Percentiles rank a stretch among this genome's conserved stretches.
Conservation (phyloP, 2,888 invertebrate genomes). For the Prionchulus punctatus region DNA sequence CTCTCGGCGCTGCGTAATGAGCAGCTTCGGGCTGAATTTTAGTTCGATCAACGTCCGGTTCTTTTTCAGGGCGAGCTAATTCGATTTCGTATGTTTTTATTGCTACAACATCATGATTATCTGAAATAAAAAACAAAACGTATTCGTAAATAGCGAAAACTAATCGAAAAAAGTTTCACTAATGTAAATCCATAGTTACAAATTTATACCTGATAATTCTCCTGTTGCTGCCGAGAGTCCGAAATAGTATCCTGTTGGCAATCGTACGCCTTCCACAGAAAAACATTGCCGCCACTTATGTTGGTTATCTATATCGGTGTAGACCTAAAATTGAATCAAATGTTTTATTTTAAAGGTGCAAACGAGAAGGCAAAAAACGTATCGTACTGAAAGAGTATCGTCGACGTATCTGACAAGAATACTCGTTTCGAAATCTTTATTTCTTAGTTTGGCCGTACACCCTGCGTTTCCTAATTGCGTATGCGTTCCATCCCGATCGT, state of each 20-base stretch:
- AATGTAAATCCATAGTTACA: constrained; percentile 1
- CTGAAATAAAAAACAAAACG: too few relatives aligned
- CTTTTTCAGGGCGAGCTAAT: constrained; percentile 40
- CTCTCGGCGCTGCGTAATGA: constrained; percentile 72
- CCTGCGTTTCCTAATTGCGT: constrained; percentile 70
- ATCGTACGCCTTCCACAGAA: constrained; percentile 62
- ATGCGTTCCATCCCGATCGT: constrained; percentile 93
- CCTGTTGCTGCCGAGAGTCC: constrained; percentile 91
- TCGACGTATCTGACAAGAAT: constrained; percentile 71
- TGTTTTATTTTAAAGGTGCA: neutral
- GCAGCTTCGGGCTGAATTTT: constrained; percentile 71
- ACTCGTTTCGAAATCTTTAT: constrained; percentile 72
- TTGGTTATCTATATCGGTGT: constrained; percentile 74
- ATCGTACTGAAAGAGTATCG: constrained; percentile 56
- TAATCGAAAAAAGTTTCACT: neutral
- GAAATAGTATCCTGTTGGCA: constrained; percentile 87
- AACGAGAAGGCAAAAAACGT: constrained; percentile 14
- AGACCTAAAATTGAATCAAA: constrained; percentile 46
- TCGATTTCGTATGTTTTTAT: constrained; percentile 83
- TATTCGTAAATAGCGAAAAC: too few relatives aligned
- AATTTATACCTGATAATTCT: constrained; percentile 48
- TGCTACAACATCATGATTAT: constrained; percentile 84
- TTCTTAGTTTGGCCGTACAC: constrained; percentile 87
- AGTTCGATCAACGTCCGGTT: constrained; percentile 49
- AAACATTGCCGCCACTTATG: constrained; percentile 88